These are phyloP conservation scores for Arctopsyche grandis DNA, from an alignment of 1,140 invertebrate species.

Conservation along the genomic window DNA sequence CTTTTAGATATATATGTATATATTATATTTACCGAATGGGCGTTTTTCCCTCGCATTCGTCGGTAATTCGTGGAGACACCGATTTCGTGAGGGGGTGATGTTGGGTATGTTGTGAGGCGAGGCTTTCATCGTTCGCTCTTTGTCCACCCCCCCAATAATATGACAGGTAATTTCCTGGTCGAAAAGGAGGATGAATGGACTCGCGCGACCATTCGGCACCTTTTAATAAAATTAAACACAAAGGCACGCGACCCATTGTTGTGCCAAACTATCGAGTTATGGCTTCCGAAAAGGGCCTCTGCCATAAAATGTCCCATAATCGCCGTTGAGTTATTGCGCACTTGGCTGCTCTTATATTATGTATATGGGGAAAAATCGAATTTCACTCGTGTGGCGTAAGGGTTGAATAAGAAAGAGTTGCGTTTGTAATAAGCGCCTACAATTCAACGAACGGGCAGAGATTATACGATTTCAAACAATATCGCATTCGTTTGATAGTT, in stretches of 20 bases:
- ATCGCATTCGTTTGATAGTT: too few species aligned
- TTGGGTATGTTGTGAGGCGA: neutral
- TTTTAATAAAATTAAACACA: slow-evolving; percentile 41
- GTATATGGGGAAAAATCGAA: too few species aligned
- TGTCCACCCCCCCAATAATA: slow-evolving; percentile 38
- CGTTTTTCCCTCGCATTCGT: neutral
- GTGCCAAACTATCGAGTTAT: slow-evolving; percentile 33
- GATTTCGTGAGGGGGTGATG: neutral
- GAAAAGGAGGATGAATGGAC: slow-evolving; percentile 42
- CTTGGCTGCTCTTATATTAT: neutral
- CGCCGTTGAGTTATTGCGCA: neutral
- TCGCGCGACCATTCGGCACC: slow-evolving; percentile 22
- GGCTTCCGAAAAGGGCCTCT: neutral
- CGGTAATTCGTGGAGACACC: neutral
- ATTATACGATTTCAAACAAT: too few species aligned
- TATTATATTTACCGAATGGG: neutral
- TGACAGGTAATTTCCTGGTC: slow-evolving; percentile 53
- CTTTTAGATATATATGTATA: neutral
- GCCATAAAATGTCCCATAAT: neutral
- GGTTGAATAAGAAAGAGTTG: too few species aligned
- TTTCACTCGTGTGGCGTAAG: too few species aligned
- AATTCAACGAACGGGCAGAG: too few species aligned
- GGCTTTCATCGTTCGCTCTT: neutral
- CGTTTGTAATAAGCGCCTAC: too few species aligned
- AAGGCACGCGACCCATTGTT: slow-evolving; percentile 37